Conservation (phyloP, 2,797 vertebrate species). For the Loris lydekkerianus region DNA sequence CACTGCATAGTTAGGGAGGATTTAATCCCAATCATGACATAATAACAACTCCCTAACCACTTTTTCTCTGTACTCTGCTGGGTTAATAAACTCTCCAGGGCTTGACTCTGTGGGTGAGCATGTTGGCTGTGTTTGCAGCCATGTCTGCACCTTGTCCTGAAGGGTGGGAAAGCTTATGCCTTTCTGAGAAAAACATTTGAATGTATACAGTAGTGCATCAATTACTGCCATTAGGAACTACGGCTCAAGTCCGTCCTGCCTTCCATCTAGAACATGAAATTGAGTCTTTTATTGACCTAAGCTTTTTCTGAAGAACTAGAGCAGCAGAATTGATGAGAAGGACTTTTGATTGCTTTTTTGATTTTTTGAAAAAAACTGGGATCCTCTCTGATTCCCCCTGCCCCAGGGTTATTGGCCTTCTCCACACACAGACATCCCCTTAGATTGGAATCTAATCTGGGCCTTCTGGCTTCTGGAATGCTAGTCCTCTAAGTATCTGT, state of each 20-base stretch:
- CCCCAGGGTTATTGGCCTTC: background rate
- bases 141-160: background rate
- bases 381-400: background rate
- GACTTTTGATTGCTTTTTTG: background rate
- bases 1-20: background rate
- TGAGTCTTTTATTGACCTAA: background rate
- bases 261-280: background rate
- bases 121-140: background rate
- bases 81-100: background rate
- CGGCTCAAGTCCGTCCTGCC: background rate
- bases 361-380: background rate
- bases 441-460: background rate
- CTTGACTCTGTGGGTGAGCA: background rate
- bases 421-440: background rate
- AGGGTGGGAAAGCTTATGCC: background rate
- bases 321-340: background rate
- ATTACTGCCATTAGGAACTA: background rate
- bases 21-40: conserved; percentile 24
- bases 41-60: background rate
- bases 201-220: background rate
- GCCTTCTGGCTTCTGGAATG: background rate
- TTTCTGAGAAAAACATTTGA: background rate
- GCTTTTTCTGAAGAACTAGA: background rate
- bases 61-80: background rate
- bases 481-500: background rate